These are phyloP conservation scores for Tokudaia tokunoshimensis DNA, from an alignment of 2,797 vertebrate species.

Conservation along the genomic window DNA sequence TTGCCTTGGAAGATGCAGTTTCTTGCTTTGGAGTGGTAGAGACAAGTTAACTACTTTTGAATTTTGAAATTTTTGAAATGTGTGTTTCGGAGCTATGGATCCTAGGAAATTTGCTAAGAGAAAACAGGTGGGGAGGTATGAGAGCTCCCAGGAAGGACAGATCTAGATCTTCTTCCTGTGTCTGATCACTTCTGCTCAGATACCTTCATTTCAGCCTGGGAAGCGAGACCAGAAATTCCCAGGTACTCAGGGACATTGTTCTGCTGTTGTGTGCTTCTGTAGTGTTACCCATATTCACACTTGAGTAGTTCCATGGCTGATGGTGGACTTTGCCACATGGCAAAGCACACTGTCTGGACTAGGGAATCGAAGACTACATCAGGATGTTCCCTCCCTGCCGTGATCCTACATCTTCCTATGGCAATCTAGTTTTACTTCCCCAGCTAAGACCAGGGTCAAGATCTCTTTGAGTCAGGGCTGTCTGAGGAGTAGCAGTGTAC, in stretches of 20 bases:
- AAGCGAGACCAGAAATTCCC: background rate
- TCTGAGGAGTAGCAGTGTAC: background rate
- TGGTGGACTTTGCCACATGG: background rate
- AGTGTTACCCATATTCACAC: background rate
- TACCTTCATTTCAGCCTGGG: background rate
- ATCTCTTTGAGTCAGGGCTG: background rate
- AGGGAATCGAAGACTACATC: background rate
- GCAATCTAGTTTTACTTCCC: background rate
- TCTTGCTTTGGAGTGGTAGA: slow-evolving; percentile 13
- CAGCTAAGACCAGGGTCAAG: background rate
- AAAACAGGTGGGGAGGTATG: background rate
- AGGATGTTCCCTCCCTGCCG: rapidly evolving
- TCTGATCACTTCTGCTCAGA: rapidly evolving
- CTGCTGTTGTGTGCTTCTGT: background rate
- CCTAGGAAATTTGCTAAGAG: background rate
- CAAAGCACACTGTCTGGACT: background rate
- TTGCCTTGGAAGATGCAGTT: background rate
- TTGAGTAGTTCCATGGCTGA: rapidly evolving
- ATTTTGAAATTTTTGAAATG: slow-evolving; percentile 10
- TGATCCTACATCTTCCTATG: background rate
- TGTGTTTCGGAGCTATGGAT: background rate
- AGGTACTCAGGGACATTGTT: rapidly evolving
- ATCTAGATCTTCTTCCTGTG: background rate
- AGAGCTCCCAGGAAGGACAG: background rate
- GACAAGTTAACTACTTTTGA: background rate